phyloP scores from a whole-genome alignment of 2,888 invertebrate genomes.

The Drosophila tripunctata region DNA sequence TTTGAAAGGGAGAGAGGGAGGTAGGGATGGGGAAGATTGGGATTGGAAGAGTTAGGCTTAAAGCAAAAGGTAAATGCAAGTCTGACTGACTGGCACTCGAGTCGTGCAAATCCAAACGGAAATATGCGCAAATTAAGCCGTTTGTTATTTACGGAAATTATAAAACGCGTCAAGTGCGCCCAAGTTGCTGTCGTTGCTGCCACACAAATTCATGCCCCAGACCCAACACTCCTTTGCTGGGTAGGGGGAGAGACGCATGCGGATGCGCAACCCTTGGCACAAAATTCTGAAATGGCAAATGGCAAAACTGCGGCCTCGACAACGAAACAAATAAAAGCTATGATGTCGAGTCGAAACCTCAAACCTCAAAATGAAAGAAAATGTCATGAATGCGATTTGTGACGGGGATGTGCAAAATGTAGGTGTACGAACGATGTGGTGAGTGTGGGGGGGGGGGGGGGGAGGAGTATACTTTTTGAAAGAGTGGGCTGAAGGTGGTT shows the following conservation, averaged over 20 bases:
- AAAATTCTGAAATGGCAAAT: not conserved
- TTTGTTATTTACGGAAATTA: slow-evolving; percentile 82
- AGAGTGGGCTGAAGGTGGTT: not conserved
- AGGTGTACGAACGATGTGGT: no score
- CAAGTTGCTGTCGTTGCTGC: slow-evolving; percentile 48
- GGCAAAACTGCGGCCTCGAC: slow-evolving; percentile 31
- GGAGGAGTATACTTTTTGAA: not conserved
- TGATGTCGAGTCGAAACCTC: slow-evolving; percentile 18
- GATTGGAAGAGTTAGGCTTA: not conserved
- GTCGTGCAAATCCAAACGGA: slow-evolving; percentile 79
- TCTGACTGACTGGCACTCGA: slow-evolving; percentile 58
- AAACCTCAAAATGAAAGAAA: slow-evolving; percentile 64
- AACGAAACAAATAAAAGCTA: slow-evolving; percentile 45
- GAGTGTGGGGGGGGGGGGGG: not conserved
- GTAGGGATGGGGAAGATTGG: no score
- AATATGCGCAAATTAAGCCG: slow-evolving; percentile 82
- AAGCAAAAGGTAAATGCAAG: not conserved
- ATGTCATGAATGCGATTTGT: slow-evolving; percentile 78
- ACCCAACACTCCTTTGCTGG: not conserved
- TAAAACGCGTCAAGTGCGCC: slow-evolving; percentile 81
- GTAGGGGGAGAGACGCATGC: not conserved
- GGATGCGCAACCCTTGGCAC: slow-evolving; percentile 33
- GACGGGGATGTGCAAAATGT: not conserved
- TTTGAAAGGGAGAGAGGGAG: not conserved
- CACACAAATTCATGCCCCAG: slow-evolving; percentile 33